phyloP scores from a whole-genome alignment of 2,888 invertebrate genomes.

The Herminia tarsipennalis region DNA sequence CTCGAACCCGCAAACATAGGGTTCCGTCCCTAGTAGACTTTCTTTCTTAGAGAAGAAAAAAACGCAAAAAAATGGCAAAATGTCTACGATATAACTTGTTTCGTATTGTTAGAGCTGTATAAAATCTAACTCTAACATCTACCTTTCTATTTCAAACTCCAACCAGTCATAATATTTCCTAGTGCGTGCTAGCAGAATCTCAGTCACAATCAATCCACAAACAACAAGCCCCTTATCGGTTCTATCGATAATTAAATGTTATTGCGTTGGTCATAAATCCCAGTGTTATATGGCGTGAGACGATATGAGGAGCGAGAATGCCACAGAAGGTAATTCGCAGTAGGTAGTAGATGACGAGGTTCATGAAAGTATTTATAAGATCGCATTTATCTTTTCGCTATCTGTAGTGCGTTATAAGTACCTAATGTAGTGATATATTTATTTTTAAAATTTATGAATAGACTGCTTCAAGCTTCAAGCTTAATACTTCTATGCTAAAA shows the following conservation, averaged over 20 bases:
- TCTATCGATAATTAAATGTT: constrained; percentile 56
- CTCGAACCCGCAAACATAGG: no score
- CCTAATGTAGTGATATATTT: no score
- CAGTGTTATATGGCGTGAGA: constrained; percentile 30
- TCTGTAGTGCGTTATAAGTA: no score
- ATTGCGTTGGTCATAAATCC: constrained; percentile 49
- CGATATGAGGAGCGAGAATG: constrained; percentile 18
- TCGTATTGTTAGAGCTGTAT: no score
- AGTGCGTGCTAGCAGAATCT: constrained; percentile 18
- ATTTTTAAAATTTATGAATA: no score
- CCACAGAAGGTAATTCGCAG: constrained; percentile 5
- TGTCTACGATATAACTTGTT: no score
- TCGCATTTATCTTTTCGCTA: background rate
- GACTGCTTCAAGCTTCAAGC: no score
- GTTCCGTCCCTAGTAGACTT: no score
- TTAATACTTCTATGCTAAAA: no score
- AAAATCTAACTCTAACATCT: background rate
- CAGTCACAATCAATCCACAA: constrained; percentile 24
- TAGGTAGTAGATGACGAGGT: background rate
- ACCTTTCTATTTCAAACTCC: constrained; percentile 1
- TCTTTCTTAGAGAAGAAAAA: no score
- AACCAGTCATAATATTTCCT: constrained; percentile 2
- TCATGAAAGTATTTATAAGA: constrained; percentile 1
- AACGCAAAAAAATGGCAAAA: no score
- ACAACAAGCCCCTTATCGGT: constrained; percentile 40